These are phyloP conservation scores for Silurus meridionalis DNA, from an alignment of 2,113 vertebrate species.

Conservation along the genomic window DNA sequence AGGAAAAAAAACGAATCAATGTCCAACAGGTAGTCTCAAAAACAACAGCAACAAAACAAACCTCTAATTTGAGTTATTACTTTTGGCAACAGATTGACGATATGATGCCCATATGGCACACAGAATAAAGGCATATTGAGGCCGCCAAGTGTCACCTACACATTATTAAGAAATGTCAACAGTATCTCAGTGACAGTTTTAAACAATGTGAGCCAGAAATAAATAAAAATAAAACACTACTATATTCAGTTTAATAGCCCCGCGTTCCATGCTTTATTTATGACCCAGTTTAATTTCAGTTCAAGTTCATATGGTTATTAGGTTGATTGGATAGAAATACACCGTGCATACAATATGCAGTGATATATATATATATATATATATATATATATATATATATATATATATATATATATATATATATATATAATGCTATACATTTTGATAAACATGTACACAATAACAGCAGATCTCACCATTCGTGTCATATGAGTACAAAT, in stretches of 20 bases:
- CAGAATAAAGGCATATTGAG: slow-evolving; percentile 13
- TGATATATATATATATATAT: too few species aligned
- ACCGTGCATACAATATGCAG: not conserved
- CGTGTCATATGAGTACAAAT: not conserved
- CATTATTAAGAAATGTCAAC: slow-evolving; percentile 11
- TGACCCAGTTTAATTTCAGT: not conserved
- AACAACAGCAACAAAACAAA: not conserved
- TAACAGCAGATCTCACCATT: not conserved
- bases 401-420: not conserved
- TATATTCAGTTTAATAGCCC: not conserved
- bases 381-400: not conserved
- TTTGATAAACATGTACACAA: not conserved
- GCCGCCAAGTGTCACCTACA: slow-evolving; percentile 12
- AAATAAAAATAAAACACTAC: not conserved
- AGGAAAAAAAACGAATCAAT: not conserved
- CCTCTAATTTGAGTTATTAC: not conserved
- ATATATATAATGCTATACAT: not conserved
- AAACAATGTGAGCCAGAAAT: not conserved
- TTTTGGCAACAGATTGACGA: slow-evolving; percentile 1
- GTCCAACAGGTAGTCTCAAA: slow-evolving; percentile 1
- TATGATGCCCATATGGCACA: slow-evolving; percentile 7
- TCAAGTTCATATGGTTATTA: not conserved
- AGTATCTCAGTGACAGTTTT: not conserved
- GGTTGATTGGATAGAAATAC: not conserved
- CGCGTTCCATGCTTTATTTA: not conserved